These are phyloP conservation scores for Acanthococcus lagerstroemiae DNA, from an alignment of 2,888 invertebrate genomes.

Conservation along the genomic window DNA sequence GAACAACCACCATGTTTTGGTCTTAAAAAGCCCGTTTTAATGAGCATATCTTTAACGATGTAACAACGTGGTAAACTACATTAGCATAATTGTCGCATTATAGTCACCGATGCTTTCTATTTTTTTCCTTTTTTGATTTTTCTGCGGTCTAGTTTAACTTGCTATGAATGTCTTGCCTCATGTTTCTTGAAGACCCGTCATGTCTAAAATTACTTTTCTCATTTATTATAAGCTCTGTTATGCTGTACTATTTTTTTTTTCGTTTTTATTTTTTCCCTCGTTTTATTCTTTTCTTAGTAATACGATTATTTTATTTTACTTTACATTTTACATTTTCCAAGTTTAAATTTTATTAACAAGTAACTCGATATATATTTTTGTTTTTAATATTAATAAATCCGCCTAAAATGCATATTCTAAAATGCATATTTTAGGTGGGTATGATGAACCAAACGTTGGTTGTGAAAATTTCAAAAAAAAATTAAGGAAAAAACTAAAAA, in stretches of 20 bases:
- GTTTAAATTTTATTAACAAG: no score
- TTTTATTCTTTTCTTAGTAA: neutral
- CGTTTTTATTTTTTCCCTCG: neutral
- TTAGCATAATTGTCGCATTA: neutral
- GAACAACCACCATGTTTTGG: constrained; percentile 97
- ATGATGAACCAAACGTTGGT: neutral
- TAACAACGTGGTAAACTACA: neutral
- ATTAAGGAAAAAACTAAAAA: neutral
- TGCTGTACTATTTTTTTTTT: neutral
- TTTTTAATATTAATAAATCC: no score
- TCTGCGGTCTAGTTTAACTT: no score
- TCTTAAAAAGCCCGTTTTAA: constrained; percentile 53
- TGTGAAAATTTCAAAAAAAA: neutral
- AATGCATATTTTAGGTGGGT: neutral
- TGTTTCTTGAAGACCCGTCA: neutral
- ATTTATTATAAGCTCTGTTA: neutral
- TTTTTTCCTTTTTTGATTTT: neutral
- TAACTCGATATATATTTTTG: no score
- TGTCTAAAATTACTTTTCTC: neutral
- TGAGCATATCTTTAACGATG: neutral
- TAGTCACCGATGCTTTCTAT: neutral
- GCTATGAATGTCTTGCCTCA: no score
- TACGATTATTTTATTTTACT: neutral
- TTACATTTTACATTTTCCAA: neutral
- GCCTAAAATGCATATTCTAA: neutral